Evolutionary conservation across 2,888 invertebrate genomes (phyloP).

Genomic region (Andrena bucephala): DNA sequence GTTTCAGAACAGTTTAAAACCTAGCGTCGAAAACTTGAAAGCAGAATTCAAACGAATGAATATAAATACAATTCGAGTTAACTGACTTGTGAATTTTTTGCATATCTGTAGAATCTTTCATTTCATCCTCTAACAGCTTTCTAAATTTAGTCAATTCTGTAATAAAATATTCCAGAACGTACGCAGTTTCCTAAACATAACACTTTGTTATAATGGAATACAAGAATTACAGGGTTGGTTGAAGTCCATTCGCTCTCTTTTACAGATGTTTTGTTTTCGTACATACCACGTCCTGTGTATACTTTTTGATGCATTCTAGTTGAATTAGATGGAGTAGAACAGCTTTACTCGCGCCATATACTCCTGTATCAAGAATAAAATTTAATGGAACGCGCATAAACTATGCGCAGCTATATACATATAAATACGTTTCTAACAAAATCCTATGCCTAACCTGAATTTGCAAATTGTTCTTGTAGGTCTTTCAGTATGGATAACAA

Average conservation of each 20-base stretch:
- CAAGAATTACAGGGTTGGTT: neutral
- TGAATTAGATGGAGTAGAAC: conserved; percentile 88
- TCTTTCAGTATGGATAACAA: conserved; percentile 86
- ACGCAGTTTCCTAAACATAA: conserved; percentile 68
- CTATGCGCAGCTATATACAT: neutral
- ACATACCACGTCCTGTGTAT: conserved; percentile 83
- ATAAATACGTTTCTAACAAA: neutral
- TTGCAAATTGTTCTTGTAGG: conserved; percentile 86
- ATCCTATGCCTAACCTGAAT: conserved; percentile 83
- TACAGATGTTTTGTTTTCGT: neutral
- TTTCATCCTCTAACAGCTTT: conserved; percentile 86
- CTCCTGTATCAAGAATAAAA: conserved; percentile 80
- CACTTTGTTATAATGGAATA: conserved; percentile 5
- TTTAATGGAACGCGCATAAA: conserved; percentile 11
- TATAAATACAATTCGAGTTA: conserved; percentile 6
- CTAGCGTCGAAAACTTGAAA: neutral
- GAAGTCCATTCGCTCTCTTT: neutral
- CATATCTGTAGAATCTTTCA: conserved; percentile 84
- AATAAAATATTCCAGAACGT: conserved; percentile 79
- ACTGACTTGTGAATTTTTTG: conserved; percentile 86
- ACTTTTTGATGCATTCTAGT: conserved; percentile 88
- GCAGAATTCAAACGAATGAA: neutral
- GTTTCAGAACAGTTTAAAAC: neutral
- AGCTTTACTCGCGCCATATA: conserved; percentile 88
- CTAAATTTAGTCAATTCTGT: conserved; percentile 86